Evolutionary conservation across 2,797 vertebrate species (phyloP).

Genomic region (Staurois parvus): DNA sequence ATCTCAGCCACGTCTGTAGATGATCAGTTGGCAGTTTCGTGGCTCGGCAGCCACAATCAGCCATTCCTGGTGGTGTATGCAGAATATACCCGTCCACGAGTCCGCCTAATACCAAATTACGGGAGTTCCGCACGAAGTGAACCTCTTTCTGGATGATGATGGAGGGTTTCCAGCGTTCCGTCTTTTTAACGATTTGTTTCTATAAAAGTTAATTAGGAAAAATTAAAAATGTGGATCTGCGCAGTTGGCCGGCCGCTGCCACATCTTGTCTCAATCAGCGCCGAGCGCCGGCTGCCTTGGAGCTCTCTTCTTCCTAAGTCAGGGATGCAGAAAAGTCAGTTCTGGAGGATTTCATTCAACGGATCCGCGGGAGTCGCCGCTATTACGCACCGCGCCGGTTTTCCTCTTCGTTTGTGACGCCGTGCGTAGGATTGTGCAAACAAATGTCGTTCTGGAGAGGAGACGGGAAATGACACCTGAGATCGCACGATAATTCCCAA

Average conservation of each 20-base stretch:
- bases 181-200: background rate
- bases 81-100: background rate
- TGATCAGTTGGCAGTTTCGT: constrained; percentile 1
- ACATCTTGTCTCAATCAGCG: constrained; percentile 15
- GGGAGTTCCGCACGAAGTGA: background rate
- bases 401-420: constrained; percentile 21
- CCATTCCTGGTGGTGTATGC: background rate
- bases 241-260: constrained; percentile 7
- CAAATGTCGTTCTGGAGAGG: constrained; percentile 5
- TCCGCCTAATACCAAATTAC: constrained; percentile 12
- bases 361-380: constrained; percentile 16
- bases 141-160: constrained; percentile 17
- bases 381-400: constrained; percentile 5
- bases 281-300: background rate
- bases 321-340: background rate
- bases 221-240: background rate
- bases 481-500: no score
- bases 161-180: background rate
- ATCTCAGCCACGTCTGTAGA: background rate
- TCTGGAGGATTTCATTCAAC: constrained; percentile 35
- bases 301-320: background rate
- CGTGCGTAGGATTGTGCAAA: constrained; percentile 23
- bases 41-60: background rate
- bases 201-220: constrained; percentile 16
- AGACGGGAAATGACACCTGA: background rate